Conservation (phyloP, 2,797 vertebrate genomes). For the Heterohyrax brucei region DNA sequence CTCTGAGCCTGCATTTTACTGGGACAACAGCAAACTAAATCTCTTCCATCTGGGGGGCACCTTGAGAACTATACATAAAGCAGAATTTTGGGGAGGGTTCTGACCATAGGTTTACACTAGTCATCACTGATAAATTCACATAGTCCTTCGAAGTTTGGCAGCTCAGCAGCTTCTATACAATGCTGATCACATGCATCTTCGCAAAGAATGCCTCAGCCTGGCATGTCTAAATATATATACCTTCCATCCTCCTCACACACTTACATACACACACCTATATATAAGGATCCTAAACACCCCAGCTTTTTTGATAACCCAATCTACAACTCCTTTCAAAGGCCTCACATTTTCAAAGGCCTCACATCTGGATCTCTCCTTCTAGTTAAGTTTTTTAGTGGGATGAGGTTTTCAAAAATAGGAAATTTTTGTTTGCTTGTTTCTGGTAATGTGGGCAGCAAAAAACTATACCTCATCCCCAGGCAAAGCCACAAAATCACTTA, state of each 20-base stretch:
- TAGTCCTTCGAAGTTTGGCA: conserved; percentile 4
- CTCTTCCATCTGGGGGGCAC: neutral
- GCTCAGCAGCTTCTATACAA: neutral
- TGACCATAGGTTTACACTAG: conserved; percentile 5
- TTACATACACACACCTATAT: neutral
- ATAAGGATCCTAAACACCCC: neutral
- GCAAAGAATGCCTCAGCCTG: conserved; percentile 51
- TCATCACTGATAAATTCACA: neutral
- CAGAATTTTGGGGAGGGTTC: neutral
- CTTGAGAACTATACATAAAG: neutral
- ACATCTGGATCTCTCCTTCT: neutral
- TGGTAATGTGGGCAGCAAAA: neutral
- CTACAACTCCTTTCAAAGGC: neutral
- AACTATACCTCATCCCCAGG: neutral
- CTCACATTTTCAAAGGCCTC: neutral
- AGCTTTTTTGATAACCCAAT: conserved; percentile 13
- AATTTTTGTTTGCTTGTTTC: conserved; percentile 2
- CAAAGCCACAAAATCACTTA: neutral
- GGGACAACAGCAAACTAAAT: conserved; percentile 22
- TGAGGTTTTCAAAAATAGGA: conserved; percentile 3
- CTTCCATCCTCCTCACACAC: neutral
- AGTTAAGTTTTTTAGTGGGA: conserved; percentile 9
- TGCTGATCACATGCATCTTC: neutral
- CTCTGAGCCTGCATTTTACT: neutral
- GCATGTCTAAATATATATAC: neutral